phyloP scores from a whole-genome alignment of 2,113 vertebrate species.

The Oryzias curvinotus region DNA sequence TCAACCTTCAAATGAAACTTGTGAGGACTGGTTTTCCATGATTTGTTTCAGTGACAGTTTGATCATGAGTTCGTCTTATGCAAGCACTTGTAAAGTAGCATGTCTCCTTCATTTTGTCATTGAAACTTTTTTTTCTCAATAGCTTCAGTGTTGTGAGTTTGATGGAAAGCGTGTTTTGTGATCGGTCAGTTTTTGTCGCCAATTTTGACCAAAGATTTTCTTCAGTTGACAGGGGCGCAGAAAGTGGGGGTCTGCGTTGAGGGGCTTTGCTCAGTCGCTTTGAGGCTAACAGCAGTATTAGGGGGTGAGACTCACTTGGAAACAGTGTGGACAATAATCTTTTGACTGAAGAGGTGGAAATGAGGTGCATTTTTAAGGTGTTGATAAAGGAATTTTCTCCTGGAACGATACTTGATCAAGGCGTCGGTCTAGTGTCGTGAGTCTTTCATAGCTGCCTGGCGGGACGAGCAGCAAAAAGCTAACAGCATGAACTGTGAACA shows the following conservation, averaged over 20 bases:
- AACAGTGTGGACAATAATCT: constrained; percentile 10
- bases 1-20: not conserved
- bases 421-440: constrained; percentile 16
- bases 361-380: constrained; percentile 32
- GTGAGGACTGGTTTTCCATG: constrained; percentile 9
- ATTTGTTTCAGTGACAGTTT: constrained; percentile 41
- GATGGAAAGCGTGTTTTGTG: constrained; percentile 69
- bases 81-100: constrained; percentile 44
- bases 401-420: constrained; percentile 30
- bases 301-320: constrained; percentile 30
- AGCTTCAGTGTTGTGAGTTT: constrained; percentile 63
- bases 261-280: constrained; percentile 21
- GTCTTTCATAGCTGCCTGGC: constrained; percentile 33
- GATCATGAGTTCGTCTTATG: constrained; percentile 34
- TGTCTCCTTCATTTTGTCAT: constrained; percentile 38
- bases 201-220: constrained; percentile 80
- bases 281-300: constrained; percentile 48
- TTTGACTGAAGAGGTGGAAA: constrained; percentile 16
- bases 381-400: constrained; percentile 33
- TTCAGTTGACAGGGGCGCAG: constrained; percentile 39
- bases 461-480: constrained; percentile 30
- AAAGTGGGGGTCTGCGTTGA: constrained; percentile 66
- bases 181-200: constrained; percentile 49
- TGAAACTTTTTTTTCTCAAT: constrained; percentile 46
- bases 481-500: constrained; percentile 63